Base-by-base conservation (phyloP, 2,797 vertebrate genomes). In the Propithecus deckenii region DNA sequence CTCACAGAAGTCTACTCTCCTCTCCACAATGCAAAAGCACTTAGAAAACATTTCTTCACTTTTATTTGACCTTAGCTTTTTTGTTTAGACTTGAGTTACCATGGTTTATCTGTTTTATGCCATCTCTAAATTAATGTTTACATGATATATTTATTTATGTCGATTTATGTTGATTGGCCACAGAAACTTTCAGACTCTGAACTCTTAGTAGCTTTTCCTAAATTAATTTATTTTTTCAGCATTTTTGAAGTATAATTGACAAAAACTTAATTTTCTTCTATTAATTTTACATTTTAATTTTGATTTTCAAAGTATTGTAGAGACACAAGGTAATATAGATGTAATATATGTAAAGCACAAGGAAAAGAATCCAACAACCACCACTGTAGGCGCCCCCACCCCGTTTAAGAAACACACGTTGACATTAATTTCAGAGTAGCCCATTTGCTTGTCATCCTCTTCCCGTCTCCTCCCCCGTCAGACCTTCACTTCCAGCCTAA, bases 361-460 rank as follows among this genome's bases (percentile, higher is more conserved):
- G 50, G 61, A 52, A 25, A n/a, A 12, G 17, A 5, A n/a, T 32
- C 30, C 35, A 30, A 22, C 10, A 20, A n/a, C 13, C 28, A 43
- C 35, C 20, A 23, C 13, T 0, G 18, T 0, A 1, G 12, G 11
- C 3, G 0, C 3, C 17, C 30, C 43, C 41, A 4, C 23, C 43
- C 14, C 0, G 8, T 0, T 7, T 22, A 28, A 12, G 25, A 65
- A 25, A 30, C 52, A 20, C 12, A 0, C 5, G 2, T 3, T 0
- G n/a, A 7, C 9, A 0, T 4, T 7, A 13, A 43, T 32, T 67
- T n/a, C 28, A 35, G 57, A 35, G 15, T 2, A 2, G 6, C 2
- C 43, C 7, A 1, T 15, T 1, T 4, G 3, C 35, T 22, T 17
- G 35, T 18, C 59, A 20, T 23, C 17, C 18, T 12, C 1, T 12